Percentiles rank a stretch among this genome's conserved stretches.
Evolutionary conservation across 2,888 invertebrate genomes (phyloP).

Genomic region (Chymomyza fuscimana): DNA sequence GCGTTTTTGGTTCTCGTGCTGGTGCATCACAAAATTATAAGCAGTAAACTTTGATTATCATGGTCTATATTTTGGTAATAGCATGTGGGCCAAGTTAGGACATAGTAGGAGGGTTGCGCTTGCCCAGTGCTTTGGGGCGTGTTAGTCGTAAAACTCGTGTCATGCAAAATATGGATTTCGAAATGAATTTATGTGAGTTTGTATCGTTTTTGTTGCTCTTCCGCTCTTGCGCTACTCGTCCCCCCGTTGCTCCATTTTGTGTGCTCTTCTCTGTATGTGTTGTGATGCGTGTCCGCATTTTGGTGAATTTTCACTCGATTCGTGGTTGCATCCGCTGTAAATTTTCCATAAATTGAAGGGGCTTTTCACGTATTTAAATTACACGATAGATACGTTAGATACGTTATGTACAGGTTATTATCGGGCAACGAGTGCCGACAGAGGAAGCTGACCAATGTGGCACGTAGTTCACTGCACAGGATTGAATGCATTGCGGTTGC

Average conservation of each 20-base stretch:
- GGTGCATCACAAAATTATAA: constrained; percentile 53
- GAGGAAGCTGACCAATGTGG: neutral
- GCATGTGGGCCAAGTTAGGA: neutral
- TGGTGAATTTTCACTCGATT: constrained; percentile 38
- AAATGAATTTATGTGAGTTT: constrained; percentile 59
- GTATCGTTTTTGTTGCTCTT: constrained; percentile 33
- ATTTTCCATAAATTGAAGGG: constrained; percentile 40
- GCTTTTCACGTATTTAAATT: constrained; percentile 35
- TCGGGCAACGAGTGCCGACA: neutral
- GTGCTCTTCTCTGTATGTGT: constrained; percentile 4
- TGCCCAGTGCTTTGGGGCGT: constrained; percentile 23
- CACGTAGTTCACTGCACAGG: constrained; percentile 1
- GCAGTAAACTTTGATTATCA: constrained; percentile 61
- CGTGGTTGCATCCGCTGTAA: constrained; percentile 17
- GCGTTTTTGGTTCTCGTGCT: constrained; percentile 34
- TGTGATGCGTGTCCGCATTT: constrained; percentile 37
- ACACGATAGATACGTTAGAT: neutral
- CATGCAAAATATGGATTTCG: constrained; percentile 60
- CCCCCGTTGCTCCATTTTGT: neutral
- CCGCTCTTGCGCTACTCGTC: neutral
- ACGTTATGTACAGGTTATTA: constrained; percentile 14
- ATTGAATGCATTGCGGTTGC: neutral
- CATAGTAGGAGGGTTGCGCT: neutral
- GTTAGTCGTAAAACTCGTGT: constrained; percentile 51
- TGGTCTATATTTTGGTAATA: constrained; percentile 14